These are phyloP conservation scores for Gymnothorax javanicus DNA, from an alignment of 2,797 vertebrate species.

Conservation along the genomic window DNA sequence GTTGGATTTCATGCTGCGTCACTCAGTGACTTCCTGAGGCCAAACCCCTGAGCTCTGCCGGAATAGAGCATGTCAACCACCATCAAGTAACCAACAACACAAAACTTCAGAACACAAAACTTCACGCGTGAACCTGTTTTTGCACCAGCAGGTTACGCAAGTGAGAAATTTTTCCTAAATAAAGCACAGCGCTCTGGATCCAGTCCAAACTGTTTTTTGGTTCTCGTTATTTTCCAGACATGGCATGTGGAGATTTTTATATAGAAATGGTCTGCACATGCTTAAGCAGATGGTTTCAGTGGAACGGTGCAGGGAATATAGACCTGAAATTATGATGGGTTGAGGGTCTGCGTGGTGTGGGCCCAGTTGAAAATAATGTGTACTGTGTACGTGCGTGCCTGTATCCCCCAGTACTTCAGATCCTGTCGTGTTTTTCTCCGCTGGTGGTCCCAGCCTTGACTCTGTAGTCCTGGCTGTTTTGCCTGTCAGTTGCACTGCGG, in stretches of 20 bases:
- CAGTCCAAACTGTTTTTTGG: constrained; percentile 33
- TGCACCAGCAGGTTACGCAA: constrained; percentile 53
- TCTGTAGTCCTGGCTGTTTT: constrained; percentile 53
- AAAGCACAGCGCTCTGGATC: constrained; percentile 50
- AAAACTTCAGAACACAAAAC: too few species aligned
- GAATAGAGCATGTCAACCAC: constrained; percentile 28
- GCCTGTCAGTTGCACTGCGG: constrained; percentile 61
- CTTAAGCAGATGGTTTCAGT: constrained; percentile 54
- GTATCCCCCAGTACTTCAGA: not conserved
- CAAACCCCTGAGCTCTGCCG: not conserved
- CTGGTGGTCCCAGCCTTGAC: constrained; percentile 60
- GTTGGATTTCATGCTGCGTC: not conserved
- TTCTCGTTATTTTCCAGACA: constrained; percentile 50
- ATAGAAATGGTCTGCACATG: constrained; percentile 54
- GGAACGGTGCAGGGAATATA: constrained; percentile 58
- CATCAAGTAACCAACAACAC: constrained; percentile 38
- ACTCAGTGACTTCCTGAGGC: not conserved
- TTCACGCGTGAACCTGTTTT: constrained; percentile 31
- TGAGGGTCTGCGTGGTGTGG: constrained; percentile 41
- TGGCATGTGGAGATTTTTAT: constrained; percentile 64
- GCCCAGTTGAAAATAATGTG: constrained; percentile 14
- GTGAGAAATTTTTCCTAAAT: constrained; percentile 53
- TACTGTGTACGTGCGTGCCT: not conserved
- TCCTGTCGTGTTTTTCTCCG: constrained; percentile 43
- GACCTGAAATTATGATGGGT: constrained; percentile 52